Evolutionary conservation across 2,888 invertebrate genomes (phyloP).

Genomic region (Gandaritis pyraliata): DNA sequence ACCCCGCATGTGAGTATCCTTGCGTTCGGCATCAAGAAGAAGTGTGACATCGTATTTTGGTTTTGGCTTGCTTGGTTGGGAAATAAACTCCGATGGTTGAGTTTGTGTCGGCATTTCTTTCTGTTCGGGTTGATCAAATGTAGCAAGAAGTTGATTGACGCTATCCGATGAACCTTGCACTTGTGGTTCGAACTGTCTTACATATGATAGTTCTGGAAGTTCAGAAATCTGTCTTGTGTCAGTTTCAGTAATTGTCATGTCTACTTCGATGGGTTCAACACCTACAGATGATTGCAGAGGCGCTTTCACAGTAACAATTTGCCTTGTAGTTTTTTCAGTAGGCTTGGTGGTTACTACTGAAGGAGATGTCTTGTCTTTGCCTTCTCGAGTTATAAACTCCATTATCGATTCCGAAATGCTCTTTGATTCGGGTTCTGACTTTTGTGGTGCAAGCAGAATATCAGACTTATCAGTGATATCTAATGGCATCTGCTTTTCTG

Average conservation of each 20-base stretch:
- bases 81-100: conserved; percentile 37
- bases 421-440: conserved; percentile 28
- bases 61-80: conserved; percentile 39
- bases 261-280: conserved; percentile 56
- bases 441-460: conserved; percentile 8
- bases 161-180: conserved; percentile 56
- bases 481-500: conserved; percentile 19
- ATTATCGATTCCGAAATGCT: conserved; percentile 44
- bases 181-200: conserved; percentile 59
- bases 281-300: conserved; percentile 52
- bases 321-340: conserved; percentile 39
- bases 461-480: conserved; percentile 14
- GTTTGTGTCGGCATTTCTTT: conserved; percentile 59
- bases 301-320: conserved; percentile 48
- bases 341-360: conserved; percentile 8
- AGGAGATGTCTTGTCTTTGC: conserved; percentile 15
- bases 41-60: conserved; percentile 54
- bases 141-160: conserved; percentile 52
- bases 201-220: conserved; percentile 57
- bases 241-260: conserved; percentile 57
- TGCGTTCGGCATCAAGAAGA: conserved; percentile 67
- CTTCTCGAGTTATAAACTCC: conserved; percentile 48
- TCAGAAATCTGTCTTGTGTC: conserved; percentile 47
- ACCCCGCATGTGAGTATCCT: conserved; percentile 56
- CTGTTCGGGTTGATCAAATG: conserved; percentile 61